Evolutionary conservation across 2,888 invertebrate species (phyloP).

Genomic region (Arrhopalites spinosus): DNA sequence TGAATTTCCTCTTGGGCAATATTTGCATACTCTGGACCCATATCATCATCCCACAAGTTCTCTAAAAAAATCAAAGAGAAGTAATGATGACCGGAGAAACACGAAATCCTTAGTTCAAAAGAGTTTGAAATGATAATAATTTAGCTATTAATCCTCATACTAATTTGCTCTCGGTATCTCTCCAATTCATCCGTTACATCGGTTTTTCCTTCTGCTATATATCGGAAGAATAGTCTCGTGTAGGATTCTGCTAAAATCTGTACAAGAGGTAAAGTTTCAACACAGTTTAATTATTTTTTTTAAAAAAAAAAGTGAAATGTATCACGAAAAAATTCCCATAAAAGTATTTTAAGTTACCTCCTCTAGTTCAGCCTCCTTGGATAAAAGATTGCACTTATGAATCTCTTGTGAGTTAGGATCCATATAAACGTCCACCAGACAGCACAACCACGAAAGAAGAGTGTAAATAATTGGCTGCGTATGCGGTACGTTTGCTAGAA

Average conservation of each 20-base stretch:
- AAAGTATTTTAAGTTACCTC: not conserved
- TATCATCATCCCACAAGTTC: not conserved
- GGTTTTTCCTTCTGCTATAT: not conserved
- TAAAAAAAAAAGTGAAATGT: not conserved
- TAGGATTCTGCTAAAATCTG: not conserved
- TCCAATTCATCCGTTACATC: not conserved
- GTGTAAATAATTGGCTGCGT: not conserved
- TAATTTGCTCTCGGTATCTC: not conserved
- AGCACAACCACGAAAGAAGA: not conserved
- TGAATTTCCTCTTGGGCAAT: not conserved
- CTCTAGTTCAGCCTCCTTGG: not conserved
- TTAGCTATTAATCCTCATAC: not conserved
- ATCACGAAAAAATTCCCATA: not conserved
- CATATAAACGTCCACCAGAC: not conserved
- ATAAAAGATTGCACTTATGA: not conserved
- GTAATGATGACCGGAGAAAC: not conserved
- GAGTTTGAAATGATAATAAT: not conserved
- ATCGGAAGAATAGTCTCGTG: not conserved
- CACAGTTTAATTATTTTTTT: not conserved
- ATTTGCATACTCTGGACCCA: not conserved
- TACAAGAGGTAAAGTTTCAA: not conserved
- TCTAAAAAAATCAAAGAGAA: not conserved
- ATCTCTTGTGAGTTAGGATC: not conserved
- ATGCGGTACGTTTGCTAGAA: not conserved
- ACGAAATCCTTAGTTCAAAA: not conserved